A percentile compares a stretch with the other conserved stretches of the same genome.
Conservation (phyloP, 2,113 vertebrate species). For the Scatophagus argus region DNA sequence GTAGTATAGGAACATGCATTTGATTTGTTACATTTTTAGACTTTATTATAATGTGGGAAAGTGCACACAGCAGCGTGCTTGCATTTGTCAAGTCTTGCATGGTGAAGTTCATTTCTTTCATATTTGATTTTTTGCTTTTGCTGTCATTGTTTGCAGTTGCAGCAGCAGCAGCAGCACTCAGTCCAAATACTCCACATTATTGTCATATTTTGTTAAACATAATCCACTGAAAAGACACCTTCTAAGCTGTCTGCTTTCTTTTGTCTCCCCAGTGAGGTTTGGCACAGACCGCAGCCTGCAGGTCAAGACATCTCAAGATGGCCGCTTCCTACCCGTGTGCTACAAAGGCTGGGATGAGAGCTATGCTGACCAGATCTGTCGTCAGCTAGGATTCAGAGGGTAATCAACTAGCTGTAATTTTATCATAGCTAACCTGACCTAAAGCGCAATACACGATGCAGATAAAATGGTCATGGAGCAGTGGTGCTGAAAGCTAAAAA, state of each 20-base stretch:
- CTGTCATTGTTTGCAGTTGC: constrained; percentile 2
- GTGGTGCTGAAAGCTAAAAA: not conserved
- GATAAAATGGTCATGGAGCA: not conserved
- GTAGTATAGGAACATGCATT: not conserved
- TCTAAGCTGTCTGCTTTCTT: constrained; percentile 9
- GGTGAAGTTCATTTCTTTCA: not conserved
- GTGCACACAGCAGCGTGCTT: not conserved
- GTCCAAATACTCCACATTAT: not conserved
- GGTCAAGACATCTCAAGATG: constrained; percentile 67
- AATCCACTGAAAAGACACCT: not conserved
- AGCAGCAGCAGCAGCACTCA: constrained; percentile 4
- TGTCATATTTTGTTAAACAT: not conserved
- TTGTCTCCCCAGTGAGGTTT: constrained; percentile 73
- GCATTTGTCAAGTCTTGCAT: not conserved
- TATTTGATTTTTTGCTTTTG: not conserved
- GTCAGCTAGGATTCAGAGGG: constrained; percentile 76
- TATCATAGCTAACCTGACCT: not conserved
- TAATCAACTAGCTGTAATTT: constrained; percentile 44
- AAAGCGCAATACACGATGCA: not conserved
- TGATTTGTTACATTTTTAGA: not conserved
- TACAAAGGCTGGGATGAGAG: constrained; percentile 57
- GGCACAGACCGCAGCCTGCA: constrained; percentile 42
- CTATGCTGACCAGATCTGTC: constrained; percentile 68
- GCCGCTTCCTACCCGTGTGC: constrained; percentile 80
- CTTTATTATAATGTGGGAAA: not conserved